phyloP scores from a whole-genome alignment of 2,113 vertebrate species.

The Lepisosteus osseus region DNA sequence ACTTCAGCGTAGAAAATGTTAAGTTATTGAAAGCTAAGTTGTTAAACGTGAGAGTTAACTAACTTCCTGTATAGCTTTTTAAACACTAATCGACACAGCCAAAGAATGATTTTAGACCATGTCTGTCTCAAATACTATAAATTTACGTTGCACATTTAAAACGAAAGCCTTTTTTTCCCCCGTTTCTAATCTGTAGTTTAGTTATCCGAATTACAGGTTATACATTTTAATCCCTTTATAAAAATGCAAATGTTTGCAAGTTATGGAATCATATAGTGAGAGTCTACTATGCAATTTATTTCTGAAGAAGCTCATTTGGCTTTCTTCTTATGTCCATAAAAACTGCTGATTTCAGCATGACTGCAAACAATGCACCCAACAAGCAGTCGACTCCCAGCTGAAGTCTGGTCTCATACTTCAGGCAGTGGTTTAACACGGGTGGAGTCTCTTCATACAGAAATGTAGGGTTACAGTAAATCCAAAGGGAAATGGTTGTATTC shows the following conservation, averaged over 20 bases:
- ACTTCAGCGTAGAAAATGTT: too few species aligned
- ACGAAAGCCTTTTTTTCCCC: too few species aligned
- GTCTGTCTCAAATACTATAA: neutral
- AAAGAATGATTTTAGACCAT: neutral
- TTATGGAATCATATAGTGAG: neutral
- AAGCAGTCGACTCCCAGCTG: neutral
- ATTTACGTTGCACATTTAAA: too few species aligned
- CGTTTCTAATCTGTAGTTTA: too few species aligned
- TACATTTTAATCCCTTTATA: too few species aligned
- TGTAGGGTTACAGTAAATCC: slow-evolving; percentile 58
- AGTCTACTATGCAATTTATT: neutral
- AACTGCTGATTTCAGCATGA: neutral
- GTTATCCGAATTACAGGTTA: too few species aligned
- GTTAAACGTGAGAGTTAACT: too few species aligned
- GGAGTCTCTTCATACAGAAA: slow-evolving; percentile 55
- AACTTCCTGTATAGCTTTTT: too few species aligned
- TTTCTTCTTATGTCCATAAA: neutral
- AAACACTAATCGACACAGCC: neutral
- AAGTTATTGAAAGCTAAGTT: too few species aligned
- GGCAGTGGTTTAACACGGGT: slow-evolving; percentile 53
- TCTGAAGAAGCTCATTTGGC: neutral
- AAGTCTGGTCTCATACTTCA: slow-evolving; percentile 4
- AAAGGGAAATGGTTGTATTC: slow-evolving; percentile 48
- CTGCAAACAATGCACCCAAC: neutral
- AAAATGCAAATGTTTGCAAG: neutral